Percentiles rank a stretch among this genome's conserved stretches.
phyloP scores from a whole-genome alignment of 2,797 vertebrate genomes.

The Paguma larvata region DNA sequence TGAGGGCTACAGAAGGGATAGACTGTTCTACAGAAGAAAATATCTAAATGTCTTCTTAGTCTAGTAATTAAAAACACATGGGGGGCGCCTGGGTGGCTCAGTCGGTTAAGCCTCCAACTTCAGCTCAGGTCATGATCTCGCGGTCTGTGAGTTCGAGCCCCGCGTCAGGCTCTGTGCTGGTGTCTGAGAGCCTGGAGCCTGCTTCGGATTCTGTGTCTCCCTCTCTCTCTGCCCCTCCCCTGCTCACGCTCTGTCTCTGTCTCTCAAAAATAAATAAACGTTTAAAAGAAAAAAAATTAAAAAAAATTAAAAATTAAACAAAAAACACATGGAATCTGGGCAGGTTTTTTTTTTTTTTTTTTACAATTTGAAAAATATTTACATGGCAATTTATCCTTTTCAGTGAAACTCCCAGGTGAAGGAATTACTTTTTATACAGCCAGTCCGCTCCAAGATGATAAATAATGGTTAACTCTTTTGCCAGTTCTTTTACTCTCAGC shows the following conservation, averaged over 20 bases:
- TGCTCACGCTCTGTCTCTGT: no score
- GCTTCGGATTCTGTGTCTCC: no score
- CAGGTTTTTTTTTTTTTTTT: conserved; percentile 14
- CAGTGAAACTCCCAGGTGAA: neutral
- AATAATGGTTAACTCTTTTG: neutral
- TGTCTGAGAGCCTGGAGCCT: no score
- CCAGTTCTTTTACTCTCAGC: neutral
- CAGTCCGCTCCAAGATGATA: neutral
- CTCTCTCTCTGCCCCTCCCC: no score
- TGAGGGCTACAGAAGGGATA: neutral
- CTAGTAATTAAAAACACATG: neutral
- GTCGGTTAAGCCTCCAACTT: no score
- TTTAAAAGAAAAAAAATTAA: no score
- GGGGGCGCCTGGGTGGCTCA: no score
- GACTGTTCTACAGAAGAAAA: neutral
- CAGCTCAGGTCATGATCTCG: no score
- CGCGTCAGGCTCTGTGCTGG: no score
- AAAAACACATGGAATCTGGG: neutral
- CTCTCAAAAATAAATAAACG: neutral
- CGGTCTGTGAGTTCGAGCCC: no score
- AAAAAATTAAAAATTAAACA: no score
- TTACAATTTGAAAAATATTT: neutral
- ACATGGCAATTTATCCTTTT: neutral
- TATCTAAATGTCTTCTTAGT: neutral
- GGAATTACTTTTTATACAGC: neutral